These are phyloP conservation scores for Poliocrania exsul DNA, from an alignment of 2,797 vertebrate genomes.

Conservation along the genomic window DNA sequence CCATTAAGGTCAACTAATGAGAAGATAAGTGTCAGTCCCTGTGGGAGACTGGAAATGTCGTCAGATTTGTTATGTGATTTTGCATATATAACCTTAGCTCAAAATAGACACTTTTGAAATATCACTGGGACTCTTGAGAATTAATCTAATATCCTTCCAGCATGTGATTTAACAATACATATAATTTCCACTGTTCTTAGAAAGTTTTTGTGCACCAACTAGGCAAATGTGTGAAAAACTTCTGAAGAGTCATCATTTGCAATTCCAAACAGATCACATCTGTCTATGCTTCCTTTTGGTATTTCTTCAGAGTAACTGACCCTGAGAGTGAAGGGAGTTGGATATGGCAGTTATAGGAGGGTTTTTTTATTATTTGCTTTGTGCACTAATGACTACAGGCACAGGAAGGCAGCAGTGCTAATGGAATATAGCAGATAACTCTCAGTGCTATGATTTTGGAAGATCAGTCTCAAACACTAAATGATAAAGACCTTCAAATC, in stretches of 20 bases:
- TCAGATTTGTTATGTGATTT: background rate
- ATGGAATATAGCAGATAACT: background rate
- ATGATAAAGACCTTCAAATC: background rate
- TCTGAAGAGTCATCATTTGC: background rate
- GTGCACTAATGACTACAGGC: background rate
- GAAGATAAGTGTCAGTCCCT: background rate
- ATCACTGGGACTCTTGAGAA: background rate
- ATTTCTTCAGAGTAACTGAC: background rate
- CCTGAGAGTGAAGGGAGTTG: background rate
- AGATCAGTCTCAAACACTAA: background rate
- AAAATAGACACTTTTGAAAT: conserved; percentile 5
- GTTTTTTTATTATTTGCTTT: background rate
- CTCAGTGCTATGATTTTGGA: background rate
- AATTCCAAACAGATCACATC: background rate
- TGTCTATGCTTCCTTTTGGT: background rate
- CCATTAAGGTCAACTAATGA: conserved; percentile 10
- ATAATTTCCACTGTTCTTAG: background rate
- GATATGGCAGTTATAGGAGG: background rate
- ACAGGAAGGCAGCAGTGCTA: background rate
- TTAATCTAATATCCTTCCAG: background rate
- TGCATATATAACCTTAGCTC: background rate
- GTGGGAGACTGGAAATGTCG: background rate
- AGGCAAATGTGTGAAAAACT: background rate
- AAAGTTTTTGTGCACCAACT: background rate
- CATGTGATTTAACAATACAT: background rate